Percentiles rank a stretch among this genome's conserved stretches.
phyloP scores from a whole-genome alignment of 2,888 invertebrate genomes.

The Adelognathus sp. region DNA sequence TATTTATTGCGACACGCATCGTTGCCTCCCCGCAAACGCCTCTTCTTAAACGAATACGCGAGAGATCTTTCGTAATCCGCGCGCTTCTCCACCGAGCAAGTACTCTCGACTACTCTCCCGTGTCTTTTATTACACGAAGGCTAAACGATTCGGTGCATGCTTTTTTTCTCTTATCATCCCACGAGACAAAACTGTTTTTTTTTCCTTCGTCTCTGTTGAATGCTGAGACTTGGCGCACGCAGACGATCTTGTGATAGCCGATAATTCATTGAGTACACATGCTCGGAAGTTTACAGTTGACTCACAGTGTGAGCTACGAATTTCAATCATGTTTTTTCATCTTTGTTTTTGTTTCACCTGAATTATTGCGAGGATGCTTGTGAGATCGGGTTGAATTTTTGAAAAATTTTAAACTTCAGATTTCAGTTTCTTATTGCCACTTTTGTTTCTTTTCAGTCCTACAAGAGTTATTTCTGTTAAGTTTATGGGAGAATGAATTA shows the following conservation, averaged over 20 bases:
- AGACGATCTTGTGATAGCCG: conserved; percentile 3
- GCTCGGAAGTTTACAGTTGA: background rate
- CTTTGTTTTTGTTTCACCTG: too few species aligned
- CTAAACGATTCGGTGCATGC: conserved; percentile 33
- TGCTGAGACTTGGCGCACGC: background rate
- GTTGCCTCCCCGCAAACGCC: background rate
- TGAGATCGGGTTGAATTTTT: too few species aligned
- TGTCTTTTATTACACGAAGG: conserved; percentile 46
- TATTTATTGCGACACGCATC: conserved; percentile 38
- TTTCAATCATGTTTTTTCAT: background rate
- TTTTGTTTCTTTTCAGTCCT: too few species aligned
- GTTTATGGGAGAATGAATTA: too few species aligned
- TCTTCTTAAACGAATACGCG: background rate
- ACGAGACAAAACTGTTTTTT: background rate
- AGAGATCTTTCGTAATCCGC: conserved; percentile 47
- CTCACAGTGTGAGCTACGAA: background rate
- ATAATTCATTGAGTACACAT: conserved; percentile 35
- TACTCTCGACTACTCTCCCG: conserved; percentile 43
- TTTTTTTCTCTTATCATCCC: conserved; percentile 2
- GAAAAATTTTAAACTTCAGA: too few species aligned
- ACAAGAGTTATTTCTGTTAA: too few species aligned
- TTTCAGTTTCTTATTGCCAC: too few species aligned
- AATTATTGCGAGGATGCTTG: too few species aligned
- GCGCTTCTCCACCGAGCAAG: conserved; percentile 23
- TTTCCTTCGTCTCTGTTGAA: too few species aligned